These are phyloP conservation scores for Craterocephalus amniculus DNA, from an alignment of 2,797 vertebrate species.

Conservation along the genomic window DNA sequence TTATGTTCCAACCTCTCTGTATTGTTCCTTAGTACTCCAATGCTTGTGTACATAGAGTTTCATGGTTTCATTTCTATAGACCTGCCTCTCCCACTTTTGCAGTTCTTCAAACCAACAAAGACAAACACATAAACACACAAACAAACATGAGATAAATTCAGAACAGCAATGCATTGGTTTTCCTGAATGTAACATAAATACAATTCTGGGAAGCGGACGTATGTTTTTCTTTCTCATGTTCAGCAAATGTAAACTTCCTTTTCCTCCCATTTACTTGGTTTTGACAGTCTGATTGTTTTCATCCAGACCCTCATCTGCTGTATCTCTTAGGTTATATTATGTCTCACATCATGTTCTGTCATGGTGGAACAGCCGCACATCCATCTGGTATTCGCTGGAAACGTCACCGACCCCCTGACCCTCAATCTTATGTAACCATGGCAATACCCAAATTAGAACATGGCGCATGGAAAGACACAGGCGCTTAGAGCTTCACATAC, in stretches of 20 bases:
- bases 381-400: slow-evolving; percentile 58
- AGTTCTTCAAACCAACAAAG: background rate
- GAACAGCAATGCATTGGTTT: slow-evolving; percentile 14
- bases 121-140: background rate
- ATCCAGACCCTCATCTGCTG: slow-evolving; percentile 58
- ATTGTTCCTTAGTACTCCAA: slow-evolving; percentile 8
- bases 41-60: slow-evolving; percentile 1
- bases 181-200: slow-evolving; percentile 37
- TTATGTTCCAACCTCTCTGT: slow-evolving; percentile 5
- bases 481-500: slow-evolving; percentile 61
- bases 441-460: slow-evolving; percentile 81
- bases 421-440: slow-evolving; percentile 80
- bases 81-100: slow-evolving; percentile 1
- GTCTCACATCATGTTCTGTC: slow-evolving; percentile 21
- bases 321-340: slow-evolving; percentile 47
- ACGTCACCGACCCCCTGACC: slow-evolving; percentile 79
- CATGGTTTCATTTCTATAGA: slow-evolving; percentile 8
- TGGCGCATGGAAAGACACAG: slow-evolving; percentile 66
- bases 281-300: slow-evolving; percentile 50
- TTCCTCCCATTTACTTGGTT: slow-evolving; percentile 58
- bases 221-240: slow-evolving; percentile 49
- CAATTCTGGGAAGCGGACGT: slow-evolving; percentile 51
- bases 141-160: slow-evolving; percentile 1
- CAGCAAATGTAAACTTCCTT: slow-evolving; percentile 66
- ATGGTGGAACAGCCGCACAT: slow-evolving; percentile 49